Evolutionary conservation across 1,140 invertebrate genomes (phyloP).

Genomic region (Heliconius melpomene): DNA sequence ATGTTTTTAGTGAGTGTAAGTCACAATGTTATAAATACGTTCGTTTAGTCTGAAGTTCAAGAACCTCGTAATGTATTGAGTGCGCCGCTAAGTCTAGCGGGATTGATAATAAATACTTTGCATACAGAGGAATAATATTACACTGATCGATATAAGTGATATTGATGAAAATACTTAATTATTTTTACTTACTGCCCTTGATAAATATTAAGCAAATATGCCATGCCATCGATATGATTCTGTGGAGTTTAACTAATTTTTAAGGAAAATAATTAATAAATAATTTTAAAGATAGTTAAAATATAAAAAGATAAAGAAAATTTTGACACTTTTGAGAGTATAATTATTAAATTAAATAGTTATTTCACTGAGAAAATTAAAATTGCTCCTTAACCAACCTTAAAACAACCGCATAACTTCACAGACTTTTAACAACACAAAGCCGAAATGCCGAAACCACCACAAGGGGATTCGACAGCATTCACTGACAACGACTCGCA

Average conservation of each 20-base stretch:
- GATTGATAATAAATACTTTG: constrained; percentile 11
- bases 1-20: neutral
- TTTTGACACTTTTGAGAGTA: neutral
- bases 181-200: too few relatives aligned
- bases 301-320: neutral
- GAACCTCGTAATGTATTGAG: constrained; percentile 60
- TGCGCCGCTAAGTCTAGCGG: constrained; percentile 59
- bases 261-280: too few relatives aligned
- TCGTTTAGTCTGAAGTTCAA: constrained; percentile 60
- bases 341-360: neutral
- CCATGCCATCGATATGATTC: too few relatives aligned
- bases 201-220: too few relatives aligned
- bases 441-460: constrained; percentile 38
- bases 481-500: constrained; percentile 27
- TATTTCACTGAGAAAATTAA: neutral
- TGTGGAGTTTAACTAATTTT: too few relatives aligned
- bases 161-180: neutral
- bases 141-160: neutral
- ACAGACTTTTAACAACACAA: constrained; percentile 41
- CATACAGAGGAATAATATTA: neutral
- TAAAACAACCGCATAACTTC: constrained; percentile 32
- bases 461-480: constrained; percentile 27
- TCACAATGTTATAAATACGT: constrained; percentile 60
- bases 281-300: too few relatives aligned
- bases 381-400: neutral